phyloP scores from a whole-genome alignment of 2,797 vertebrate genomes.

The Lepus townsendii region DNA sequence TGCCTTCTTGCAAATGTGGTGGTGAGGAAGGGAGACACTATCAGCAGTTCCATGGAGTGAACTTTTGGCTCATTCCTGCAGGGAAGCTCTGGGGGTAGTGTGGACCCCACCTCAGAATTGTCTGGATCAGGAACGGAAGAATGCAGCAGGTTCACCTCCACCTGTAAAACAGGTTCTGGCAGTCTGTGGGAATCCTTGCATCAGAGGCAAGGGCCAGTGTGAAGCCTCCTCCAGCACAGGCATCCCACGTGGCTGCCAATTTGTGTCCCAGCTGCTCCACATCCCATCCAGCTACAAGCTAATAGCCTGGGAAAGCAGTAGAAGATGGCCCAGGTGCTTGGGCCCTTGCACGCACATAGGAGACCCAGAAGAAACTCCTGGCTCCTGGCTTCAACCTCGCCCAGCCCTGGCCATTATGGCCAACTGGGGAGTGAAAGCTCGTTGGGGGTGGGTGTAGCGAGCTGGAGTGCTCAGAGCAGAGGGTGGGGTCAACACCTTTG shows the following conservation, averaged over 20 bases:
- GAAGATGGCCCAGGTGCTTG: too few species aligned
- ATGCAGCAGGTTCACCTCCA: background rate
- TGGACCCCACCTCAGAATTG: background rate
- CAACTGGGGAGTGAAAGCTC: background rate
- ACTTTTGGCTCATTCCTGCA: background rate
- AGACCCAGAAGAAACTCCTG: too few species aligned
- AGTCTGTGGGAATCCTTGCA: background rate
- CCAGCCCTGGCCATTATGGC: too few species aligned
- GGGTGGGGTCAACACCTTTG: background rate
- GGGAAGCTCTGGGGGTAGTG: background rate
- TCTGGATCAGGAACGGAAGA: too few species aligned
- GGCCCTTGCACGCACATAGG: too few species aligned
- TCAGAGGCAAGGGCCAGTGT: background rate
- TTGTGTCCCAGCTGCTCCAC: too few species aligned
- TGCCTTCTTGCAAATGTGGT: background rate
- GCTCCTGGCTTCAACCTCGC: too few species aligned
- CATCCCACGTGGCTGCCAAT: too few species aligned
- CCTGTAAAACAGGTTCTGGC: background rate
- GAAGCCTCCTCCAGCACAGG: too few species aligned
- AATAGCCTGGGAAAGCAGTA: too few species aligned
- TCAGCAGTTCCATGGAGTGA: background rate
- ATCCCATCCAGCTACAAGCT: too few species aligned
- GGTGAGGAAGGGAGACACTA: background rate
- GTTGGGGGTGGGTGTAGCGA: background rate
- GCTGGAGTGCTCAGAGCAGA: background rate